A percentile compares a stretch with the other conserved stretches of the same genome.
Evolutionary conservation across 2,797 vertebrate genomes (phyloP).

Genomic region (Naso thynnoides): DNA sequence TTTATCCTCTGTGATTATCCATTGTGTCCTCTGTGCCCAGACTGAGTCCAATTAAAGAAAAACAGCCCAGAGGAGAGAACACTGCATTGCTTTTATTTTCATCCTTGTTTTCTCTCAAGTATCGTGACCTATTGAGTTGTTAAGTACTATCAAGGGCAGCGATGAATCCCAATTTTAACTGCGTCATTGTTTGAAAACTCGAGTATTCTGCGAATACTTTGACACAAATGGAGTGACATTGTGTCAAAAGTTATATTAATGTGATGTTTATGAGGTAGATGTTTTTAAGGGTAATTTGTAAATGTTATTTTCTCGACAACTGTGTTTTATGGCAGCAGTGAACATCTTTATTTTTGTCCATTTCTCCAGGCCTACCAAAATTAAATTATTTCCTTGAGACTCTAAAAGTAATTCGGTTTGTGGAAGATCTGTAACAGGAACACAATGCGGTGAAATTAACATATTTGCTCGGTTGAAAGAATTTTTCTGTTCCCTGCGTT

Average conservation of each 20-base stretch:
- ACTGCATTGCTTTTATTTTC: neutral
- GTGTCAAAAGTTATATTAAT: no score
- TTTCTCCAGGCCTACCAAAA: neutral
- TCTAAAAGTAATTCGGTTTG: no score
- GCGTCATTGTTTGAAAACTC: neutral
- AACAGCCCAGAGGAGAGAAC: neutral
- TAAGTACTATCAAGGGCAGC: neutral
- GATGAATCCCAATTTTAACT: neutral
- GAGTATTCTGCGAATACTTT: no score
- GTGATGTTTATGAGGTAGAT: no score
- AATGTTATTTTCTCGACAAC: neutral
- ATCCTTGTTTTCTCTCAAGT: neutral
- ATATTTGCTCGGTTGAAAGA: no score
- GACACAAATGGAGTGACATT: no score
- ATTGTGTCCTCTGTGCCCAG: neutral
- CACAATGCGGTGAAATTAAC: neutral
- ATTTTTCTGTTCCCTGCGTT: no score
- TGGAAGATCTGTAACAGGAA: neutral
- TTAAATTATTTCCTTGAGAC: no score
- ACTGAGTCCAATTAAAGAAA: slow-evolving; percentile 1
- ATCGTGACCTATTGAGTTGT: neutral
- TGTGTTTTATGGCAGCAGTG: neutral
- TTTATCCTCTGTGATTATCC: neutral
- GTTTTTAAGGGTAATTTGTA: neutral
- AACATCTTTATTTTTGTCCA: neutral